Evolutionary conservation across 2,113 vertebrate genomes (phyloP), one percentile per base, ranked within the genome.

Genomic region (Tricholaema leucomelas): DNA sequence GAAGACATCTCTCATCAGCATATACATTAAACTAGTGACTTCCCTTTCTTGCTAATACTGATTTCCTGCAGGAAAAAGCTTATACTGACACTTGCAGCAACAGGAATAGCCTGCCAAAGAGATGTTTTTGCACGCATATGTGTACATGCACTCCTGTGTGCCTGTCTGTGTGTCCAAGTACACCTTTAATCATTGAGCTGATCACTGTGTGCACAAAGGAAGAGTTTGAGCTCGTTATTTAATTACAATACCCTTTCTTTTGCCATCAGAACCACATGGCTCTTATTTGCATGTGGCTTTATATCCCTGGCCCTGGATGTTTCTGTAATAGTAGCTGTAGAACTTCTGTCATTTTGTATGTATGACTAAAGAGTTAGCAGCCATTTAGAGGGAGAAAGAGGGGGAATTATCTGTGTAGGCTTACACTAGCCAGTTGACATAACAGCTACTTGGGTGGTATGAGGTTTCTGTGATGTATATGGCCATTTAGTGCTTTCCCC

Each of bases 361-460:
- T 92, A 97, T 92, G 92, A 93, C 93, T 96, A 94, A 96, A 97
- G 86, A 59, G 94, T 94, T 96, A 94, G 92, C 92, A 96, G 85
- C 40, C 90, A 90, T 87, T 65, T 66, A 96, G 35, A 58, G 81
- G 61, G 46, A 86, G 15, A 66, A 59, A 54, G 27, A 30, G 20
- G 35, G 76, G 48, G 38, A 85, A 79, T 65, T 72, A 82, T 96
- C 97, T 94, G 96, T 40, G 79, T 85, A 96, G 91, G 77, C 89
- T 96, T 97, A 90, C 10, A 5, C 59, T 64, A 93, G 85, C 66
- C 91, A 87, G 95, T 88, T 93, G 88, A 96, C 33, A 76, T 89
- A 84, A 92, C 66, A 85, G 58, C 97, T 96, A 95, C 97, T 96
- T 98, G 98, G 97, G 97, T 98, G 98, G 98, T 95, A 97, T 72